These are phyloP conservation scores for Stegastes partitus DNA, from an alignment of 2,113 vertebrate species.

Conservation along the genomic window DNA sequence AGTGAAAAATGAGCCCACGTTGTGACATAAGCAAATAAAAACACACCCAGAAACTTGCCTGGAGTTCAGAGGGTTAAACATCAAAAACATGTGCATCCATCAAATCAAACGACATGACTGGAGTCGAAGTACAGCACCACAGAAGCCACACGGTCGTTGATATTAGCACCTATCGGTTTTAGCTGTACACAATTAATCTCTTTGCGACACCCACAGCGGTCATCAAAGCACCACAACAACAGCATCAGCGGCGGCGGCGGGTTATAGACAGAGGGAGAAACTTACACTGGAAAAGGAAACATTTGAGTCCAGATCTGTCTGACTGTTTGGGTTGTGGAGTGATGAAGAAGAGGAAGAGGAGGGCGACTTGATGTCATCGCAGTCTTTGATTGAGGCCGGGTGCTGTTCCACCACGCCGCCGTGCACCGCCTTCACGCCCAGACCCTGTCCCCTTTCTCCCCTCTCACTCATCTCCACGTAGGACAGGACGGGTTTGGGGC, in stretches of 20 bases:
- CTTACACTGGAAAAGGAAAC: conserved; percentile 98
- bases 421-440: conserved; percentile 87
- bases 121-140: conserved; percentile 65
- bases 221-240: conserved; percentile 74
- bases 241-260: conserved; percentile 70
- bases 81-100: conserved; percentile 56
- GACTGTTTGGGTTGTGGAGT: conserved; percentile 91
- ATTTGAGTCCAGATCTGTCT: conserved; percentile 96
- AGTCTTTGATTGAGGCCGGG: conserved; percentile 94
- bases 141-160: conserved; percentile 62
- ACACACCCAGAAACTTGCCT: too few species aligned
- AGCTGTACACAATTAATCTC: conserved; percentile 69
- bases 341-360: conserved; percentile 86
- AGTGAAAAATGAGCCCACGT: too few species aligned
- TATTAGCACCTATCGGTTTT: conserved; percentile 67
- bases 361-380: conserved; percentile 94
- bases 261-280: conserved; percentile 81
- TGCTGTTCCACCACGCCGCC: conserved; percentile 92
- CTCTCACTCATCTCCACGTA: conserved; percentile 91
- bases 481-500: conserved; percentile 89
- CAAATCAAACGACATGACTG: conserved; percentile 42
- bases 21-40: too few species aligned
- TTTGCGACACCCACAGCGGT: conserved; percentile 67
- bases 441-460: conserved; percentile 86
- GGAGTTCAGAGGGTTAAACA: conserved; percentile 8